phyloP scores from a whole-genome alignment of 2,888 invertebrate species.

The Agonopterix arenella region DNA sequence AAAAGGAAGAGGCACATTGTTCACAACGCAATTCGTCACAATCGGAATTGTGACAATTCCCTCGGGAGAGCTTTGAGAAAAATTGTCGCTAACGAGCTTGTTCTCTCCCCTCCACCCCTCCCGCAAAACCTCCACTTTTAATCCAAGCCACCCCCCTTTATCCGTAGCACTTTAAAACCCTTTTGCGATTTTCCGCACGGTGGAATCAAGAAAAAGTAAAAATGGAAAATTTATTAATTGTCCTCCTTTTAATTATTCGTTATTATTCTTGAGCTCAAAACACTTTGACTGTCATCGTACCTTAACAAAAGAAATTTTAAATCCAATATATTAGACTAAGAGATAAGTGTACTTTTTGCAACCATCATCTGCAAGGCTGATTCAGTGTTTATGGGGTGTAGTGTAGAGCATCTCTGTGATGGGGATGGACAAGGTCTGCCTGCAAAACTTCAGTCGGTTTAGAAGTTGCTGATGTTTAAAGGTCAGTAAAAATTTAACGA shows the following conservation, averaged over 20 bases:
- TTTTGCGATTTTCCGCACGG: slow-evolving; percentile 65
- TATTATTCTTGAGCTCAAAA: slow-evolving; percentile 12
- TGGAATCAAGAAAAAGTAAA: slow-evolving; percentile 58
- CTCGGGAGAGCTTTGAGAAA: slow-evolving; percentile 70
- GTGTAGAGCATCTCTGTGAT: no score
- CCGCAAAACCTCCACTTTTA: slow-evolving; percentile 46
- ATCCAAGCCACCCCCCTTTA: slow-evolving; percentile 52
- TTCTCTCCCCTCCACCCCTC: slow-evolving; percentile 24
- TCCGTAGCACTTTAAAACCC: slow-evolving; percentile 71
- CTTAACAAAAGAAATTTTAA: no score
- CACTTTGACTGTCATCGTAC: slow-evolving; percentile 2
- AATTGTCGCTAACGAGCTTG: slow-evolving; percentile 74
- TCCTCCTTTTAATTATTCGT: slow-evolving; percentile 43
- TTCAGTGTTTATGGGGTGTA: no score
- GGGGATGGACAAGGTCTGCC: no score
- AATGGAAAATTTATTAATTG: slow-evolving; percentile 46
- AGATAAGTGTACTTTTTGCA: no score
- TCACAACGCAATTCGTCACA: slow-evolving; percentile 67
- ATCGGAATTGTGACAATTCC: slow-evolving; percentile 71
- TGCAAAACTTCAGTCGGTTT: no score
- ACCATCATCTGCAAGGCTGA: no score
- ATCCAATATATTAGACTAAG: no score
- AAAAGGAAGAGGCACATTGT: slow-evolving; percentile 42
- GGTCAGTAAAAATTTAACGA: no score
- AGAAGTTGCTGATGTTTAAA: no score